These are phyloP conservation scores for Alviniconcha marisindica DNA, from an alignment of 1,140 invertebrate genomes.

Conservation along the genomic window DNA sequence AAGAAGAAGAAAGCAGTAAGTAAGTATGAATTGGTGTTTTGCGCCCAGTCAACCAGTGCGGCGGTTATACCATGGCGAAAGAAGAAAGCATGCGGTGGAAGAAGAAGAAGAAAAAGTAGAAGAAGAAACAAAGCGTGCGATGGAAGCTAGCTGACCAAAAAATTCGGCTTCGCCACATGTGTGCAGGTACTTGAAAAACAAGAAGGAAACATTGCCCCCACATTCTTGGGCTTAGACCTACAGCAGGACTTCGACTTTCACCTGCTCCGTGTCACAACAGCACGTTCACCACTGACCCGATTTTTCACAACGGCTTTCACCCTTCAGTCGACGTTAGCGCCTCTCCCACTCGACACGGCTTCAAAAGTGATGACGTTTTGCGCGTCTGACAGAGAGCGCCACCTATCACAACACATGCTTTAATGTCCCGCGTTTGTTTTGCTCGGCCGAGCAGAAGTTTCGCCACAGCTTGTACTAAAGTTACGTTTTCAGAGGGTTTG, in stretches of 20 bases:
- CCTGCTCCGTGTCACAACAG: not conserved
- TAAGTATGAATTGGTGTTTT: too few relatives aligned
- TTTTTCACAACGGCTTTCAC: not conserved
- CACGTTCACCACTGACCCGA: not conserved
- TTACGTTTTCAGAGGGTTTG: not conserved
- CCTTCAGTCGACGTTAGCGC: too few relatives aligned
- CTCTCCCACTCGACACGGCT: slow-evolving; percentile 23
- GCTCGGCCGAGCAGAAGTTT: slow-evolving; percentile 31
- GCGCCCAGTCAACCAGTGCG: too few relatives aligned
- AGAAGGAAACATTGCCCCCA: too few relatives aligned
- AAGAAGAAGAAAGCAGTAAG: not conserved
- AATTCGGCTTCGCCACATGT: too few relatives aligned
- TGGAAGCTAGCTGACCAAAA: too few relatives aligned
- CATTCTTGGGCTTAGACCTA: not conserved
- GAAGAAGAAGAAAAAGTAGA: too few relatives aligned
- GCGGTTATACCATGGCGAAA: too few relatives aligned
- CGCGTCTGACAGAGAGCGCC: slow-evolving; percentile 27
- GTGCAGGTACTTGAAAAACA: too few relatives aligned
- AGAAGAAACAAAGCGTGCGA: too few relatives aligned
- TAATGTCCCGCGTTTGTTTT: slow-evolving; percentile 13
- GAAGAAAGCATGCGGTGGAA: too few relatives aligned
- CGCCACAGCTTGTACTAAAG: slow-evolving; percentile 13
- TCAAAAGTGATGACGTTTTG: slow-evolving; percentile 36
- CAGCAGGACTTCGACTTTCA: not conserved
- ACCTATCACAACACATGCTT: slow-evolving; percentile 35